These are phyloP conservation scores for Bombus waltoni DNA, from an alignment of 1,140 invertebrate genomes.

Conservation along the genomic window DNA sequence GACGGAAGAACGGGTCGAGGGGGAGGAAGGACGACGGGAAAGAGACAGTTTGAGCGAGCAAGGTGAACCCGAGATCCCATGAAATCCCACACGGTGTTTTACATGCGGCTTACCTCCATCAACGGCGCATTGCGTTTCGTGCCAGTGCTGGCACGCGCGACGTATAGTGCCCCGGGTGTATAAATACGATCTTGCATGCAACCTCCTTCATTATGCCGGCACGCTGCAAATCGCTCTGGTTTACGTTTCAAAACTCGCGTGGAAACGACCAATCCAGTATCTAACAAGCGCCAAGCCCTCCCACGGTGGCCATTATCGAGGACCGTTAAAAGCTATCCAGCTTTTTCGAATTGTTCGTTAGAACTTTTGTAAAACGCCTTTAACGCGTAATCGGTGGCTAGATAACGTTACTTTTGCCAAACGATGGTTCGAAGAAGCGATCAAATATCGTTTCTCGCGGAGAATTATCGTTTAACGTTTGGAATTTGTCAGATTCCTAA, in stretches of 20 bases:
- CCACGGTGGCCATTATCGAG: constrained; percentile 52
- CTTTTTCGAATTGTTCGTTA: not conserved
- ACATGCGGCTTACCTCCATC: constrained; percentile 65
- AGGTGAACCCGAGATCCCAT: constrained; percentile 59
- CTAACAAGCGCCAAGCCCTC: constrained; percentile 59
- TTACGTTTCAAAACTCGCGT: constrained; percentile 66
- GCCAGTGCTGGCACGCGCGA: constrained; percentile 67
- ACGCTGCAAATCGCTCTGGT: constrained; percentile 61
- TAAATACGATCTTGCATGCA: constrained; percentile 71
- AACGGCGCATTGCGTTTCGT: constrained; percentile 62
- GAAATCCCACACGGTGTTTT: constrained; percentile 68
- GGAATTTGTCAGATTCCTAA: not conserved
- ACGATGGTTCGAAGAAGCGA: not conserved
- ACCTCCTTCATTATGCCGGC: constrained; percentile 65
- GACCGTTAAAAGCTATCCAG: not conserved
- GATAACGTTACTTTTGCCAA: not conserved
- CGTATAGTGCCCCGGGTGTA: constrained; percentile 64
- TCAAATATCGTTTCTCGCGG: too few species aligned
- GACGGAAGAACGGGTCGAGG: not conserved
- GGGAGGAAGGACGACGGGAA: not conserved
- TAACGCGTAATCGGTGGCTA: not conserved
- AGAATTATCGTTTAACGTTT: not conserved
- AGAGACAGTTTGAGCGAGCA: constrained; percentile 47
- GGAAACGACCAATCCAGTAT: constrained; percentile 53
- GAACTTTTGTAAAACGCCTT: too few species aligned